Evolutionary conservation across 35 echinoderm and acorn worm genomes (phyloP).

Genomic region (Apostichopus californicus): DNA sequence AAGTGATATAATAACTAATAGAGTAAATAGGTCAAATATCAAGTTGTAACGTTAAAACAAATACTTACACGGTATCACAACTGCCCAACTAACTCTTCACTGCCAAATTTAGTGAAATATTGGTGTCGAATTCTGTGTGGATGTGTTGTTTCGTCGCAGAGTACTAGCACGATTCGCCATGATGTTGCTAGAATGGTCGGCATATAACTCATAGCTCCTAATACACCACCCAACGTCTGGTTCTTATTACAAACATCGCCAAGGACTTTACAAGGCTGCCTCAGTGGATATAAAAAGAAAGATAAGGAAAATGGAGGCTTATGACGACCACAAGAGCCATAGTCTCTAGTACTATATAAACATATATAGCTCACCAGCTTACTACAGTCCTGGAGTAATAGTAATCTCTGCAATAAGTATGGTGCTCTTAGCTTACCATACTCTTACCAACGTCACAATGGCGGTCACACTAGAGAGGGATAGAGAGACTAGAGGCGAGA

Average conservation of each 20-base stretch:
- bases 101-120: not conserved
- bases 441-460: not conserved
- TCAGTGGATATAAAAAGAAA: conserved; percentile 21
- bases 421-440: not conserved
- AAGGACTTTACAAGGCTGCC: conserved; percentile 37
- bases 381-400: not conserved
- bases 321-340: not conserved
- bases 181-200: not conserved
- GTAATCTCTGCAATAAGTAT: no score
- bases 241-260: conserved; percentile 49
- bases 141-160: not conserved
- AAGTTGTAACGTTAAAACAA: not conserved
- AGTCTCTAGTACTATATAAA: not conserved
- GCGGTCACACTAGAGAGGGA: not conserved
- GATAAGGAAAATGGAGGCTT: conserved; percentile 36
- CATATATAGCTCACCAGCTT: not conserved
- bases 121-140: not conserved
- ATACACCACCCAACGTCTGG: not conserved
- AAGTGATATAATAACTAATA: not conserved
- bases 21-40: not conserved
- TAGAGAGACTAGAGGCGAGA: no score
- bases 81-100: not conserved
- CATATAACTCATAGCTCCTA: not conserved
- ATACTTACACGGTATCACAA: not conserved
- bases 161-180: not conserved